Base-by-base conservation (phyloP, 64 coral and sea anemone genomes). In the Pocillopora damicornis region DNA sequence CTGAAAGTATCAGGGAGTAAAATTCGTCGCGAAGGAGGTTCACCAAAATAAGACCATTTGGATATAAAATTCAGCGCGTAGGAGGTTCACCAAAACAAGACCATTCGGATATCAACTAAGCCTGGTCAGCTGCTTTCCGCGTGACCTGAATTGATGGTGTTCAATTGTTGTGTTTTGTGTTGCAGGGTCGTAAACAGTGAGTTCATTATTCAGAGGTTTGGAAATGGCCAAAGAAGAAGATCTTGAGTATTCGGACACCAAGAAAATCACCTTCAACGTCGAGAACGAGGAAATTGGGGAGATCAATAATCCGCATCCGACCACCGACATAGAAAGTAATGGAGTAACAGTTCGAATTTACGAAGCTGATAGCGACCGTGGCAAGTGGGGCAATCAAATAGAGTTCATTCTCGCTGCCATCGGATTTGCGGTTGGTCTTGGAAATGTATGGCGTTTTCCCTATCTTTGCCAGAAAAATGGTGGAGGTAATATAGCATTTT, bases 381-480 rank as follows among this genome's bases (percentile, higher is more conserved):
- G 90, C n/a, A 91, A 91, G 17, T 95, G 94, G 94, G 86, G 90
- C 13, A 95, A 95, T 73, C 88, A 95, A 86, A 58, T 95, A 12
- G 94, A 95, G 63, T 95, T 95, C 77, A 22, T 95, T 34, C 87
- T 95, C 38, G 90, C 94, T 18, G 88, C 91, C 16, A 95, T 95
- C 26, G 94, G 94, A 20, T 95, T 92, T 75, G 94, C 94, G 35
- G 94, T 95, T 38, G 94, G 94, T 80, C 37, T 95, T 56, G 94
- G 94, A 59, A 95, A 95, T 72, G 90, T 95, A 80, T 95, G 94
- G 94, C 89, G 94, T 71, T 95, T 95, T 83, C 94, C 94, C 12
- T 95, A 95, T 63, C 80, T 95, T 35, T 91, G 89, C 60, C 90
- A 91, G 34, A 95, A 95, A 75, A 91, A 95, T 75, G 94, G 94